Base-by-base conservation (phyloP, 2,113 vertebrate species). In the Chunga burmeisteri region DNA sequence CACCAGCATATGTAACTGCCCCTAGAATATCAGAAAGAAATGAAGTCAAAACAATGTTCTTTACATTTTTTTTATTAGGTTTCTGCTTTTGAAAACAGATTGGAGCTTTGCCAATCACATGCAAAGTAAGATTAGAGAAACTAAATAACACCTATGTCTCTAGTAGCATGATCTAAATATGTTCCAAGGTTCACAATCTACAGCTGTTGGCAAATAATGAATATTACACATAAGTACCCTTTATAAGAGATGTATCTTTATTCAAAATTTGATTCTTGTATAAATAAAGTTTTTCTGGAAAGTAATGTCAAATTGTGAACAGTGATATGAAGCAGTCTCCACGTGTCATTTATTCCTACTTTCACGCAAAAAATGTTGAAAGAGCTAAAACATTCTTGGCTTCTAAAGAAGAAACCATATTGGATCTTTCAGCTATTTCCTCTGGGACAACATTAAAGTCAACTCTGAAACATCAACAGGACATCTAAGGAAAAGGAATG, bases 321-420 rank as follows among this genome's bases (percentile, higher is more conserved):
- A 90, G 50, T 95, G 96, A 97, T 94, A 96, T 38, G 82, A 97
- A 96, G 80, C 97, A 98, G 90, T 81, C 13, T 94, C 66, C 72
- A 91, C 58, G 86, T 96, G 84, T 89, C 93, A 96, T 93, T 94
- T 96, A 58, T 94, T 97, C 84, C 55, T 86, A 62, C 53, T 94
- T 92, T 79, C 58, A 84, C 50, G 52, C 36, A 93, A 94, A 90
- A 96, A 94, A 79, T 88, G 58, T 85, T 97, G 81, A 87, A 93
- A 94, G 66, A 81, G 46, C 71, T 72, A 90, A 94, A 75, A 89
- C 36, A 93, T 80, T 70, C 72, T 95, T 97, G 94, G 84, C 92
- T 95, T 84, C 38, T 67, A 93, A 94, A 93, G 47, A 81, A 91
- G 63, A 84, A 96, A 90, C 90, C 85, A 85, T 95, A 93, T 59